Evolutionary conservation across 2,113 vertebrate genomes (phyloP).

Genomic region (Spilogale gracilis): DNA sequence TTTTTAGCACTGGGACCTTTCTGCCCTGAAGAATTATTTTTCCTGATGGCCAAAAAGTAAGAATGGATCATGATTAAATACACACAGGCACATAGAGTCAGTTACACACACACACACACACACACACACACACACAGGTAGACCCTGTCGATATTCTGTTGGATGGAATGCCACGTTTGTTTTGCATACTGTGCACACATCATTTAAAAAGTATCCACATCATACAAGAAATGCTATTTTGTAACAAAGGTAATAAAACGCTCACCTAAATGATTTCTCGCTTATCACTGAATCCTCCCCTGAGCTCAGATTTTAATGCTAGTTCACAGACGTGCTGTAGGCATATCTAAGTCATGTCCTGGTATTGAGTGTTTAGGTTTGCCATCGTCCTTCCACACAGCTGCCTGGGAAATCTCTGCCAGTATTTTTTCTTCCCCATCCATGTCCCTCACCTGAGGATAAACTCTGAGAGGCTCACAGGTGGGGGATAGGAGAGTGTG

Average conservation of each 20-base stretch:
- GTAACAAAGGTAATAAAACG: neutral
- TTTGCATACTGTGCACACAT: neutral
- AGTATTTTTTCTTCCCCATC: neutral
- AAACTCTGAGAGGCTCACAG: neutral
- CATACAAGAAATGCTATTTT: neutral
- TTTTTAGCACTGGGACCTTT: neutral
- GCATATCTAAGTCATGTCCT: neutral
- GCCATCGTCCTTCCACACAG: neutral
- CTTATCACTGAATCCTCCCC: neutral
- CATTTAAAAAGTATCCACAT: neutral
- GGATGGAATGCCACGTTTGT: neutral
- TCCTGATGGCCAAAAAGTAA: neutral
- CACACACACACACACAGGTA: neutral
- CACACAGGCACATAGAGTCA: neutral
- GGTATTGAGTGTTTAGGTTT: neutral
- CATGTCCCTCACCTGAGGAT: neutral
- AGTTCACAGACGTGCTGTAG: neutral
- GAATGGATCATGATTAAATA: neutral
- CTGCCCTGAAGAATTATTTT: neutral
- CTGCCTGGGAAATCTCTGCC: neutral
- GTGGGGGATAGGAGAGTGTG: accelerated
- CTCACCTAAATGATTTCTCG: neutral
- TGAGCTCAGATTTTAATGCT: neutral
- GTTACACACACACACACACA: neutral
- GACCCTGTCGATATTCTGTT: neutral